Conservation (phyloP, 2,888 invertebrate species). For the Anthophora plumipes region DNA sequence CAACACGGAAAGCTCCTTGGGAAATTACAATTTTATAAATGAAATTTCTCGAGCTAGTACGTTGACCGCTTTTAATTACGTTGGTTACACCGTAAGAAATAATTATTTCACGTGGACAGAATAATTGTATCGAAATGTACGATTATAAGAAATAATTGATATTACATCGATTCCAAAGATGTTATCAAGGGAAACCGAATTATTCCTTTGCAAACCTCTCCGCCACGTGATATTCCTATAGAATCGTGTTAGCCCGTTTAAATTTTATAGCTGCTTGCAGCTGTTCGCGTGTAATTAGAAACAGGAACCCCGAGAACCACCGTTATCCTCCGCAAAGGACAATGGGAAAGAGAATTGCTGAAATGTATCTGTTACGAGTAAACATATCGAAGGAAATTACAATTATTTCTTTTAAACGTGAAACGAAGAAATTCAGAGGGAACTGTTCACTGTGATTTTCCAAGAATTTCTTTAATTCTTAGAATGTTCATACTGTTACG, state of each 20-base stretch:
- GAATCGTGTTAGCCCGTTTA: background rate
- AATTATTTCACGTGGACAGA: background rate
- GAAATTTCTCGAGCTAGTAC: background rate
- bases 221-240: background rate
- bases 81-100: too few species aligned
- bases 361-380: background rate
- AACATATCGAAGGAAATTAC: too few species aligned
- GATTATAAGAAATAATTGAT: background rate
- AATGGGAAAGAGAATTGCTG: background rate
- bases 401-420: background rate
- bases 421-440: too few species aligned
- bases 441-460: background rate
- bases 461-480: background rate
- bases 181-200: background rate
- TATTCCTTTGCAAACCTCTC: background rate
- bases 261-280: background rate
- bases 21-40: conserved; percentile 33
- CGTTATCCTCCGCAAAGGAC: background rate
- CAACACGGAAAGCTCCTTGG: conserved; percentile 5
- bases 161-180: background rate
- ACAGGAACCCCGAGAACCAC: background rate
- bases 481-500: too few species aligned
- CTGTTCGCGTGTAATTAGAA: background rate
- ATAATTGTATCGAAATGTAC: background rate
- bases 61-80: too few species aligned